phyloP scores from a whole-genome alignment of 2,113 vertebrate genomes.

The Triplophysa rosa region DNA sequence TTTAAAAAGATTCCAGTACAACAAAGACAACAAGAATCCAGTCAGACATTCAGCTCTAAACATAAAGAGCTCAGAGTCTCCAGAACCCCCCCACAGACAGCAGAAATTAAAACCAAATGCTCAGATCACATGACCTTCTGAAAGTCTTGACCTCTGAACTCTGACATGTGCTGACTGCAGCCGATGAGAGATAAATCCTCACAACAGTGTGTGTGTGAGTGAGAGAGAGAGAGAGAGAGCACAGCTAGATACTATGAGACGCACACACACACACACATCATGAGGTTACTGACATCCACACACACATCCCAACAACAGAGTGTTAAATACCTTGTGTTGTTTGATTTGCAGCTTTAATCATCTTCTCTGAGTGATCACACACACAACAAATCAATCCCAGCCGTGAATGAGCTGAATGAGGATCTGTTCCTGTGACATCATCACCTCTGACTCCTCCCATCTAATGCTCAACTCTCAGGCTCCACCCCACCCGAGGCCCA shows the following conservation, averaged over 20 bases:
- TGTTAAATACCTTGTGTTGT: neutral
- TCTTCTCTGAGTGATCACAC: neutral
- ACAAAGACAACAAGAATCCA: slow-evolving; percentile 2
- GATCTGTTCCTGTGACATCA: slow-evolving; percentile 9
- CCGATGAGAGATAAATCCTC: slow-evolving; percentile 23
- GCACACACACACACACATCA: neutral
- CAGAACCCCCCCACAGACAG: neutral
- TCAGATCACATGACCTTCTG: slow-evolving; percentile 21
- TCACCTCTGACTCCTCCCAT: neutral
- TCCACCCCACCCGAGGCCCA: neutral
- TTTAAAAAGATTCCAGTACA: neutral
- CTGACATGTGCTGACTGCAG: neutral
- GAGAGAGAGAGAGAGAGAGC: neutral
- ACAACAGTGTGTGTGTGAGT: neutral
- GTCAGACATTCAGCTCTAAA: slow-evolving; percentile 25
- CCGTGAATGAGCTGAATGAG: neutral
- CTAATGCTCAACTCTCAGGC: neutral
- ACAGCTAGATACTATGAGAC: too few relatives aligned
- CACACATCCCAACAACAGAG: neutral
- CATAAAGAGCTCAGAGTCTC: neutral
- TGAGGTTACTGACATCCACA: too few relatives aligned
- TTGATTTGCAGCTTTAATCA: neutral
- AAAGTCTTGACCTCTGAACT: slow-evolving; percentile 25
- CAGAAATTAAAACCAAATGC: slow-evolving; percentile 36
- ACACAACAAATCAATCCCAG: neutral